Percentiles rank a stretch among this genome's conserved stretches.
These are phyloP conservation scores for Ctenodactylus gundi DNA, from an alignment of 2,113 vertebrate species.

Conservation along the genomic window DNA sequence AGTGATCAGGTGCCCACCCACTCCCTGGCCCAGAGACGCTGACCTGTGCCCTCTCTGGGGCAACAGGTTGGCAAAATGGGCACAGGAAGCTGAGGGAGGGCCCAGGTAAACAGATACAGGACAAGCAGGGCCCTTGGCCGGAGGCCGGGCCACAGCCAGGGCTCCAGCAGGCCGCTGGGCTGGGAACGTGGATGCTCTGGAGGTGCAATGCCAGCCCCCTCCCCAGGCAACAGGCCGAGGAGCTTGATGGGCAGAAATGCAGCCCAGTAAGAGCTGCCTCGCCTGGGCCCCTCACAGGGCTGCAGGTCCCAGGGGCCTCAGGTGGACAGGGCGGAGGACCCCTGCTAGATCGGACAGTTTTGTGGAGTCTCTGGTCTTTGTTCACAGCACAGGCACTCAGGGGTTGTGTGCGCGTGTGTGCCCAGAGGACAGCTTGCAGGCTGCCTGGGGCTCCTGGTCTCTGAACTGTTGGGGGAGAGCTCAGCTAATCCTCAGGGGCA, in stretches of 20 bases:
- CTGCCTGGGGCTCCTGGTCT: not conserved
- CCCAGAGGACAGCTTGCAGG: not conserved
- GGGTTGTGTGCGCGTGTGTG: accelerated
- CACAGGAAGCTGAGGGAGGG: not conserved
- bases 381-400: not conserved
- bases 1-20: not conserved
- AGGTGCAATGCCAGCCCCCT: not conserved
- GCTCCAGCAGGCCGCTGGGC: not conserved
- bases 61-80: not conserved
- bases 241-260: accelerated
- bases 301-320: not conserved
- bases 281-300: not conserved
- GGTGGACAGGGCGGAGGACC: not conserved
- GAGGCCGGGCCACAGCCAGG: not conserved
- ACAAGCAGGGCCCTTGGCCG: not conserved
- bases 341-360: not conserved
- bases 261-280: not conserved
- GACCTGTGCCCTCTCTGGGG: not conserved
- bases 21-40: not conserved
- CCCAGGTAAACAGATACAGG: not conserved
- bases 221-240: accelerated
- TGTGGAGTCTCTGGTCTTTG: not conserved
- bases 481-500: no score
- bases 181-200: not conserved
- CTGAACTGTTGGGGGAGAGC: not conserved